Percentiles rank a stretch among this genome's conserved stretches.
phyloP scores from a whole-genome alignment of 2,888 invertebrate species.

The Limnephilus auricula region DNA sequence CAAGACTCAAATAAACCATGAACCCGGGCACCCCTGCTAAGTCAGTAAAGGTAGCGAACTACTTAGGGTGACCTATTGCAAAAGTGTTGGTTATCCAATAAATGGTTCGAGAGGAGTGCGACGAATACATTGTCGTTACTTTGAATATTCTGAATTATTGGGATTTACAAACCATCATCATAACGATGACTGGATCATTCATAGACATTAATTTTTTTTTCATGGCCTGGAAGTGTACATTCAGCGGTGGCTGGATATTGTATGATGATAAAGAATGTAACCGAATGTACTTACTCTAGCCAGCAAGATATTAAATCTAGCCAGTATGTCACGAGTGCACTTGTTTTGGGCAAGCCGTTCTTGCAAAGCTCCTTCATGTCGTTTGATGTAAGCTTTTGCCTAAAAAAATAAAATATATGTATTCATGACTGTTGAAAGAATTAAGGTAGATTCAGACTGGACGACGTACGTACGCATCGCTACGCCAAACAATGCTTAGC shows the following conservation, averaged over 20 bases:
- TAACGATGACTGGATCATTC: too few relatives aligned
- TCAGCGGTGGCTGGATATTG: not conserved
- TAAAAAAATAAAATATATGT: slow-evolving; percentile 69
- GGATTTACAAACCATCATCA: not conserved
- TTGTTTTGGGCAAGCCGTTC: slow-evolving; percentile 93
- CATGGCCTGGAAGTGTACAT: not conserved
- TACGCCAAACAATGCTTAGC: too few relatives aligned
- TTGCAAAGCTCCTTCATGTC: slow-evolving; percentile 93
- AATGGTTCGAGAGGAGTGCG: too few relatives aligned
- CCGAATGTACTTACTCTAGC: slow-evolving; percentile 83
- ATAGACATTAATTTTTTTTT: too few relatives aligned
- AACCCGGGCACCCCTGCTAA: too few relatives aligned
- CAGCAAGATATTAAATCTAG: slow-evolving; percentile 88
- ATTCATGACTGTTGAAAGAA: not conserved
- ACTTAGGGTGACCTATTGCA: too few relatives aligned
- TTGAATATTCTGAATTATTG: not conserved
- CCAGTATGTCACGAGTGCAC: slow-evolving; percentile 90
- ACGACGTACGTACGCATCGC: too few relatives aligned
- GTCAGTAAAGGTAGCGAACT: too few relatives aligned
- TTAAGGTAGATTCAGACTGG: too few relatives aligned
- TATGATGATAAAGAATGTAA: not conserved
- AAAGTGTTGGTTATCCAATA: too few relatives aligned
- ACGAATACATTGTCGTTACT: not conserved
- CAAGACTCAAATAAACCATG: too few relatives aligned
- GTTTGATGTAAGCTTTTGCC: slow-evolving; percentile 92